These are phyloP conservation scores for Cryptocephalus moraei DNA, from an alignment of 2,888 invertebrate species.

Conservation along the genomic window DNA sequence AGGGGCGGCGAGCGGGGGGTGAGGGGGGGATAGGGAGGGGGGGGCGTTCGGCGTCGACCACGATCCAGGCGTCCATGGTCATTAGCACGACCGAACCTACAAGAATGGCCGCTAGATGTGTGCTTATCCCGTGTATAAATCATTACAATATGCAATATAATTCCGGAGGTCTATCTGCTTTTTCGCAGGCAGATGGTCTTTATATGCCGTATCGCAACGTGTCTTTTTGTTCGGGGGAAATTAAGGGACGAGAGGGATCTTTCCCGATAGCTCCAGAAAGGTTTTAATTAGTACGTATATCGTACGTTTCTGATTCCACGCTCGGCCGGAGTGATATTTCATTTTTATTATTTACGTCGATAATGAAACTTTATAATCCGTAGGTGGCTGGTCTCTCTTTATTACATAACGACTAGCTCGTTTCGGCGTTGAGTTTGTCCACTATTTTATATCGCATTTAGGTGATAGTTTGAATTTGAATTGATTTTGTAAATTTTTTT, in stretches of 20 bases:
- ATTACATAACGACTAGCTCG: too few relatives aligned
- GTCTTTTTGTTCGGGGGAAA: slow-evolving; percentile 9
- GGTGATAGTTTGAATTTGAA: too few relatives aligned
- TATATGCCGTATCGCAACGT: slow-evolving; percentile 23
- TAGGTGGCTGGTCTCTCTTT: too few relatives aligned
- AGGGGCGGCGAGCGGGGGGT: slow-evolving; percentile 11
- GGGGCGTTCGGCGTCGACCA: slow-evolving; percentile 26
- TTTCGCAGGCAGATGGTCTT: slow-evolving; percentile 42
- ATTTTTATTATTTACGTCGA: too few relatives aligned
- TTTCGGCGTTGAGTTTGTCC: too few relatives aligned
- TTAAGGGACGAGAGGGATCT: slow-evolving; percentile 1
- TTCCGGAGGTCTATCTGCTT: slow-evolving; percentile 40
- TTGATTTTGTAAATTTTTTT: too few relatives aligned
- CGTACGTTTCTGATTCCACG: too few relatives aligned
- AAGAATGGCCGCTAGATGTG: slow-evolving; percentile 40
- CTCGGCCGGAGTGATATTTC: too few relatives aligned
- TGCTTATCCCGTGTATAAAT: slow-evolving; percentile 42
- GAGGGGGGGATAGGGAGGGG: slow-evolving; percentile 11
- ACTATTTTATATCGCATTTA: too few relatives aligned
- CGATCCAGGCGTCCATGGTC: slow-evolving; percentile 39
- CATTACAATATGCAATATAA: slow-evolving; percentile 44
- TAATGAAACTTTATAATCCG: too few relatives aligned
- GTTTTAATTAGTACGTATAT: too few relatives aligned
- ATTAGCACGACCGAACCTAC: slow-evolving; percentile 41
- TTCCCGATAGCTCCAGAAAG: slow-evolving; percentile 1